Percentiles rank a stretch among this genome's conserved stretches.
Evolutionary conservation across 1,140 invertebrate species (phyloP).

Genomic region (Bombus pyrosoma): DNA sequence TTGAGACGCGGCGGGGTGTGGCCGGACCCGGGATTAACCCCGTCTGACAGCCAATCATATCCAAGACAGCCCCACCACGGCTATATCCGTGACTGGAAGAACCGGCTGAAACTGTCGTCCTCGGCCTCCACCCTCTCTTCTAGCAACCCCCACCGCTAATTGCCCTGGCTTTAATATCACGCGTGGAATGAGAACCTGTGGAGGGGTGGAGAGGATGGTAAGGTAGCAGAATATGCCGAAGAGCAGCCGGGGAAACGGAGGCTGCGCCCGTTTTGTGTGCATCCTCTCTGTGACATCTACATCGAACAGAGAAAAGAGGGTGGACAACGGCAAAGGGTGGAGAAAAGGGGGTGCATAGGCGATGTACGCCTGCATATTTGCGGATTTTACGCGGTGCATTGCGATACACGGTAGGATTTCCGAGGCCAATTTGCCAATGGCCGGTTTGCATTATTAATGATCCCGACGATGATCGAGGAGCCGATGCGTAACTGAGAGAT

Average conservation of each 20-base stretch:
- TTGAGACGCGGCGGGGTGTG: conserved; percentile 73
- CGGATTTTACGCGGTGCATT: conserved; percentile 46
- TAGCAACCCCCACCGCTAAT: conserved; percentile 69
- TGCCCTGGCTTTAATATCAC: conserved; percentile 74
- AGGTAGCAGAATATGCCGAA: conserved; percentile 52
- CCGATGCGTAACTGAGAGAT: conserved; percentile 27
- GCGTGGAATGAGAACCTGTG: conserved; percentile 66
- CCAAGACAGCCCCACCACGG: conserved; percentile 66
- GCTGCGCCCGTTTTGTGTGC: conserved; percentile 50
- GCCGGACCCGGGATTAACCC: conserved; percentile 69
- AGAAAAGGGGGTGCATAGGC: too few species aligned
- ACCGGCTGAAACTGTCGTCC: conserved; percentile 62
- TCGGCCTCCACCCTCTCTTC: conserved; percentile 40
- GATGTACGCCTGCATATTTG: conserved; percentile 28
- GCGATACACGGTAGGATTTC: background rate
- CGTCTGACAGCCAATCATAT: conserved; percentile 73
- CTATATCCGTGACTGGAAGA: conserved; percentile 46
- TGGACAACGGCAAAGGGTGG: background rate
- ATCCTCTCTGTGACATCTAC: conserved; percentile 49
- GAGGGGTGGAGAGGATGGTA: conserved; percentile 16
- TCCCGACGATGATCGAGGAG: conserved; percentile 40
- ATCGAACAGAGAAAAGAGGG: background rate
- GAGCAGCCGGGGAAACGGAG: conserved; percentile 50
- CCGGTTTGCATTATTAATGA: conserved; percentile 49
- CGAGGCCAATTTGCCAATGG: conserved; percentile 1